phyloP scores from a whole-genome alignment of 1,140 invertebrate genomes.

The Ostrea denselamellosa region DNA sequence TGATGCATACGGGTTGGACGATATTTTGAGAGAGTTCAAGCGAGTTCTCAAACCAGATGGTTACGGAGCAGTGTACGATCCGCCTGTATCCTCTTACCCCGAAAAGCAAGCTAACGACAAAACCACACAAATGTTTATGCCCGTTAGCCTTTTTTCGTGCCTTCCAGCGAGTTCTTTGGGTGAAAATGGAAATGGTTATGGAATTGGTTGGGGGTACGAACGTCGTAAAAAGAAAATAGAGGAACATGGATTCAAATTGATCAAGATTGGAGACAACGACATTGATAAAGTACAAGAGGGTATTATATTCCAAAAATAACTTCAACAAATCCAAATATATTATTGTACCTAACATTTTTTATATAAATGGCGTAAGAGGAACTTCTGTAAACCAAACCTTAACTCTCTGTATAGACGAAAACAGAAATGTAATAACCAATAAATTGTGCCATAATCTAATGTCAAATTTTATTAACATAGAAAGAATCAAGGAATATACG shows the following conservation, averaged over 20 bases:
- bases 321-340: too few relatives aligned
- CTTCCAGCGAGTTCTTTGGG: slow-evolving; percentile 44
- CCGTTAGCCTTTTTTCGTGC: slow-evolving; percentile 40
- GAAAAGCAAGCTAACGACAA: not conserved
- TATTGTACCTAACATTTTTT: too few relatives aligned
- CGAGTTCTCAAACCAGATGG: slow-evolving; percentile 49
- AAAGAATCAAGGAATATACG: too few relatives aligned
- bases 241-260: not conserved
- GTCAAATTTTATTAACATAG: too few relatives aligned
- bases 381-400: too few relatives aligned
- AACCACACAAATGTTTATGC: not conserved
- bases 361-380: too few relatives aligned
- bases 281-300: not conserved
- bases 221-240: slow-evolving; percentile 17
- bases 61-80: slow-evolving; percentile 10
- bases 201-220: slow-evolving; percentile 49
- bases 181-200: not conserved
- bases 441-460: too few relatives aligned
- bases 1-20: slow-evolving; percentile 15
- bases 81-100: slow-evolving; percentile 16
- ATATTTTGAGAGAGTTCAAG: slow-evolving; percentile 22
- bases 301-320: not conserved
- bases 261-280: not conserved
- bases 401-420: too few relatives aligned
- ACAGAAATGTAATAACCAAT: too few relatives aligned